Conservation (phyloP, 53 echinoderm and acorn worm species). For the Holothuria leucospilota region DNA sequence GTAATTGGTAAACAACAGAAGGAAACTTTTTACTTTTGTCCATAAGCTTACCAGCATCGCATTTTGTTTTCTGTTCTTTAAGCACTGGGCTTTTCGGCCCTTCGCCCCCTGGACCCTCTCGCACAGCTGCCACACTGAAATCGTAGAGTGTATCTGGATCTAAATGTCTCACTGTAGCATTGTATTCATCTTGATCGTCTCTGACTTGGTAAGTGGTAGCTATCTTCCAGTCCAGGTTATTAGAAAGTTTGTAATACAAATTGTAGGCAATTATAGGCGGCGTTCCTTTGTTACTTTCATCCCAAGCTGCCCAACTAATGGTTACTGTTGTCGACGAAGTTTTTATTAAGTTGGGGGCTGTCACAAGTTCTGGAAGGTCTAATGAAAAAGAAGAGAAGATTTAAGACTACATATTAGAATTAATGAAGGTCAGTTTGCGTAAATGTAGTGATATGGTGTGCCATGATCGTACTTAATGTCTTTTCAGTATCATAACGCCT, state of each 20-base stretch:
- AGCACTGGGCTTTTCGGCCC: conserved; percentile 53
- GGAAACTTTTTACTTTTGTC: not conserved
- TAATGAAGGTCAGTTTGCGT: too few species aligned
- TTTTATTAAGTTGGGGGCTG: not conserved
- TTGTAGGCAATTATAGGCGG: conserved; percentile 48
- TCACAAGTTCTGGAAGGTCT: conserved; percentile 4
- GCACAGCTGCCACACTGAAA: conserved; percentile 65
- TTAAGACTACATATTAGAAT: not conserved
- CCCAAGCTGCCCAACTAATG: conserved; percentile 51
- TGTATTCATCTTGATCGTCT: not conserved
- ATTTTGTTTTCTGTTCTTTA: too few species aligned
- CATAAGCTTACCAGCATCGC: not conserved
- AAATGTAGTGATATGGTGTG: too few species aligned
- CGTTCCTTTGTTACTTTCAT: conserved; percentile 10
- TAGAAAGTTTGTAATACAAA: conserved; percentile 18
- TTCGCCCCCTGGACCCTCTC: conserved; percentile 66
- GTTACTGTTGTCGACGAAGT: conserved; percentile 3
- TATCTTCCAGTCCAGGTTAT: not conserved
- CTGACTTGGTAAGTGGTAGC: not conserved
- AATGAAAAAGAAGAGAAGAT: not conserved
- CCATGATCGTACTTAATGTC: too few species aligned
- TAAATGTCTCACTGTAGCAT: conserved; percentile 7
- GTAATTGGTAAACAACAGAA: too few species aligned
- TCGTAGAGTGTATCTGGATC: conserved; percentile 56
- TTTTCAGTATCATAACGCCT: too few species aligned